These are phyloP conservation scores for Anthophora plumipes DNA, from an alignment of 2,888 invertebrate species.

Conservation along the genomic window DNA sequence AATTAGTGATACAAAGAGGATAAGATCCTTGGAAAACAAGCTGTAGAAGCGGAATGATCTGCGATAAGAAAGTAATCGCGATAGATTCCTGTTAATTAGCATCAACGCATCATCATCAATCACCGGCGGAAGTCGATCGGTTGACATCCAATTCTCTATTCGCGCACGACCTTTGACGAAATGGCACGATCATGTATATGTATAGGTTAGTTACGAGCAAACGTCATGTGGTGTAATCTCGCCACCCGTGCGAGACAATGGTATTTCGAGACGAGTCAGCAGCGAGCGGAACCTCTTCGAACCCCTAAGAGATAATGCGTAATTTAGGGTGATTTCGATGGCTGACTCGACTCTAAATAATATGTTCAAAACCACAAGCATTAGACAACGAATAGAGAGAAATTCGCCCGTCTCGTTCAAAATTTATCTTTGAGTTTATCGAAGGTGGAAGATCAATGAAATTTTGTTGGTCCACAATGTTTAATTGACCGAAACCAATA, in stretches of 20 bases:
- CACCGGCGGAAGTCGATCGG: conserved; percentile 49
- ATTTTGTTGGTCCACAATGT: conserved; percentile 40
- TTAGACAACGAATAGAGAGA: conserved; percentile 42
- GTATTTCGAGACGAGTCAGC: conserved; percentile 66
- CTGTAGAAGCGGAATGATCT: not conserved
- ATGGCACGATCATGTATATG: conserved; percentile 38
- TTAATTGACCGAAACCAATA: conserved; percentile 55
- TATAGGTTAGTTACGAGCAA: conserved; percentile 47
- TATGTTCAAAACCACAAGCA: conserved; percentile 49
- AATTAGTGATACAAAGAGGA: not conserved
- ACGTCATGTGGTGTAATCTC: conserved; percentile 57
- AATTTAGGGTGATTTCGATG: conserved; percentile 64
- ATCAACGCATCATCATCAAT: conserved; percentile 38
- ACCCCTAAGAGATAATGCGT: conserved; percentile 64
- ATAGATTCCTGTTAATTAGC: conserved; percentile 51
- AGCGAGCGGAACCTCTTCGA: conserved; percentile 46
- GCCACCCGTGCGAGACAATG: conserved; percentile 53
- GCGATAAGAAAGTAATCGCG: conserved; percentile 28
- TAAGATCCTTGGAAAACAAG: not conserved
- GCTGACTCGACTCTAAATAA: conserved; percentile 69
- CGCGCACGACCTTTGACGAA: conserved; percentile 48
- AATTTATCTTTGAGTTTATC: conserved; percentile 57
- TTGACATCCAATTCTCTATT: conserved; percentile 46
- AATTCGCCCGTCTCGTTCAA: no score
- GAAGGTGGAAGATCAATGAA: conserved; percentile 56